A percentile compares a stretch with the other conserved stretches of the same genome.
Conservation (phyloP, 35 echinoderm and acorn worm species). For the Ptychodera flava region DNA sequence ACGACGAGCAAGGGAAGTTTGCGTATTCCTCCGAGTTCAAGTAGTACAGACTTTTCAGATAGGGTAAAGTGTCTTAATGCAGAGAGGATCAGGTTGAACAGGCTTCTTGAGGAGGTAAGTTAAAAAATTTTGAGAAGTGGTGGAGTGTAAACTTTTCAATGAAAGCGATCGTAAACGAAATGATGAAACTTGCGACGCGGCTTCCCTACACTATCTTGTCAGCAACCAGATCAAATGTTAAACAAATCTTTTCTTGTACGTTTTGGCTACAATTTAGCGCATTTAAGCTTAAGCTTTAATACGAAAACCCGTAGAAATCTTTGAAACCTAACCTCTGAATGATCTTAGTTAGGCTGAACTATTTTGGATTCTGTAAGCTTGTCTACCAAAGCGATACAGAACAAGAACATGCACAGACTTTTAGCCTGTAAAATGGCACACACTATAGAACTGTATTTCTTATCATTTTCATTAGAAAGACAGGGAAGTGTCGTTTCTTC, state of each 20-base stretch:
- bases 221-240: background rate
- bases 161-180: background rate
- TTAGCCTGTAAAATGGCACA: no score
- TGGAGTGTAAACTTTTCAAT: background rate
- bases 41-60: background rate
- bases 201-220: background rate
- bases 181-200: background rate
- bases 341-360: no score
- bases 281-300: background rate
- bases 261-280: background rate
- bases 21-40: background rate
- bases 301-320: background rate
- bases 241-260: background rate
- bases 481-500: no score
- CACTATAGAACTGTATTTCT: no score
- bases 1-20: background rate
- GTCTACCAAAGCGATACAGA: no score
- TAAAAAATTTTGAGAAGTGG: no score
- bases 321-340: no score
- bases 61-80: background rate
- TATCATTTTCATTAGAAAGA: no score
- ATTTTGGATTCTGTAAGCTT: no score
- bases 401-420: no score
- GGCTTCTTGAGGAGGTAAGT: background rate
- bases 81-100: background rate